phyloP scores from a whole-genome alignment of 2,888 invertebrate genomes.

The Tiliacea citrago region DNA sequence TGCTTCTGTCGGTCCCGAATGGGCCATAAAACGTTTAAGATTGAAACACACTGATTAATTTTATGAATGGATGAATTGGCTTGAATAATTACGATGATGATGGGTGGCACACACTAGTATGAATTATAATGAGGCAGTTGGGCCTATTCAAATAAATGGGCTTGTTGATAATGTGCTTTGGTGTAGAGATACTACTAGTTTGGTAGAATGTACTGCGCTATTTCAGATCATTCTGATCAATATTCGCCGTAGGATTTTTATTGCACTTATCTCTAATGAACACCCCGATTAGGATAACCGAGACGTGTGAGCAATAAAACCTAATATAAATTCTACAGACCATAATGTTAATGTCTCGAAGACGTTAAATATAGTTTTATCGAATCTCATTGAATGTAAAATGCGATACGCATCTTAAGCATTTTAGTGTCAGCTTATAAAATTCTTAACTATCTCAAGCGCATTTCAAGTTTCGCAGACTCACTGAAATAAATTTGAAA shows the following conservation, averaged over 20 bases:
- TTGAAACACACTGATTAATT: constrained; percentile 59
- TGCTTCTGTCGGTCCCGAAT: constrained; percentile 44
- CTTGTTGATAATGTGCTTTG: constrained; percentile 3
- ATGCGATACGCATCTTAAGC: constrained; percentile 19
- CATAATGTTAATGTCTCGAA: constrained; percentile 28
- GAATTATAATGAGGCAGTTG: constrained; percentile 50
- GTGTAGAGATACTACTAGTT: not conserved
- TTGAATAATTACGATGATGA: constrained; percentile 45
- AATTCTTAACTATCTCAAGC: constrained; percentile 22
- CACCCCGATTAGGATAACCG: constrained; percentile 26
- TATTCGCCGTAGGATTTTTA: constrained; percentile 15
- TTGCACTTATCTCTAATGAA: constrained; percentile 27
- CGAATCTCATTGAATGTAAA: constrained; percentile 30
- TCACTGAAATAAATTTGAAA: constrained; percentile 52
- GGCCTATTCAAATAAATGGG: constrained; percentile 24
- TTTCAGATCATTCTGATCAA: constrained; percentile 25
- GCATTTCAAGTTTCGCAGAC: constrained; percentile 31
- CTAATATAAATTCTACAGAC: constrained; percentile 31
- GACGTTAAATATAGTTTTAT: constrained; percentile 39
- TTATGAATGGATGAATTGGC: constrained; percentile 64
- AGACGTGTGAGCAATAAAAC: constrained; percentile 35
- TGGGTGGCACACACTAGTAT: constrained; percentile 33
- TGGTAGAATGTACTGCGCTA: not conserved
- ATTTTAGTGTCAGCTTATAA: constrained; percentile 36
- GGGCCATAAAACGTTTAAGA: constrained; percentile 63